These are phyloP conservation scores for Xylota segnis DNA, from an alignment of 2,888 invertebrate species.

Conservation along the genomic window DNA sequence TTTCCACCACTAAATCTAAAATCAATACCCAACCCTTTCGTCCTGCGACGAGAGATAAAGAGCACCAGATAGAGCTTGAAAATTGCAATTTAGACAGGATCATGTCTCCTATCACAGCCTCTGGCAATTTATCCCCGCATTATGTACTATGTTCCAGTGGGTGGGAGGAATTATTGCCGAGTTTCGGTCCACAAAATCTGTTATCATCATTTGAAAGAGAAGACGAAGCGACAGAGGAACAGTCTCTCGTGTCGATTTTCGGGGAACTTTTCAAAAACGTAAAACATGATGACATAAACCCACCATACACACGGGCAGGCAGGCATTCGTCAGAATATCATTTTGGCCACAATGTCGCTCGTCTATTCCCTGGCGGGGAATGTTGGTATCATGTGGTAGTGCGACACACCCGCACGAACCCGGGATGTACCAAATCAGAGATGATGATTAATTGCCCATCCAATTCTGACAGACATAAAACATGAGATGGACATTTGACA, in stretches of 20 bases:
- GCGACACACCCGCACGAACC: conserved; percentile 6
- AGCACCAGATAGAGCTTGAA: conserved; percentile 34
- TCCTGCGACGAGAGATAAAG: conserved; percentile 28
- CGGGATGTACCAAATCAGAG: conserved; percentile 18
- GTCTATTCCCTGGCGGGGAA: neutral
- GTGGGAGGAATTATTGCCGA: conserved; percentile 38
- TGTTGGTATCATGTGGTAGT: conserved; percentile 22
- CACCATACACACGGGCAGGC: neutral
- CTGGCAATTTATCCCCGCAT: conserved; percentile 33
- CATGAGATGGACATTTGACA: conserved; percentile 43
- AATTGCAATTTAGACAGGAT: conserved; percentile 62
- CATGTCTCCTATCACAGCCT: conserved; percentile 46
- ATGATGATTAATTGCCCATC: conserved; percentile 51
- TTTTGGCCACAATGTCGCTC: neutral
- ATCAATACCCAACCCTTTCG: conserved; percentile 67
- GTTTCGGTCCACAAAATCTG: conserved; percentile 35
- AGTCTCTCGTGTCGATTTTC: conserved; percentile 10
- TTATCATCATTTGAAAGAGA: conserved; percentile 31
- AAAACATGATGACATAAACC: conserved; percentile 15
- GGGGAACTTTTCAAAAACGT: conserved; percentile 20
- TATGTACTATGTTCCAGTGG: neutral
- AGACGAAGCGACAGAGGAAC: neutral
- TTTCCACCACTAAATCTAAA: conserved; percentile 52
- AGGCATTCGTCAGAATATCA: neutral
- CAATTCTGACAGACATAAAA: conserved; percentile 54